phyloP scores from a whole-genome alignment of 2,113 vertebrate genomes.

The Urocitellus parryii region DNA sequence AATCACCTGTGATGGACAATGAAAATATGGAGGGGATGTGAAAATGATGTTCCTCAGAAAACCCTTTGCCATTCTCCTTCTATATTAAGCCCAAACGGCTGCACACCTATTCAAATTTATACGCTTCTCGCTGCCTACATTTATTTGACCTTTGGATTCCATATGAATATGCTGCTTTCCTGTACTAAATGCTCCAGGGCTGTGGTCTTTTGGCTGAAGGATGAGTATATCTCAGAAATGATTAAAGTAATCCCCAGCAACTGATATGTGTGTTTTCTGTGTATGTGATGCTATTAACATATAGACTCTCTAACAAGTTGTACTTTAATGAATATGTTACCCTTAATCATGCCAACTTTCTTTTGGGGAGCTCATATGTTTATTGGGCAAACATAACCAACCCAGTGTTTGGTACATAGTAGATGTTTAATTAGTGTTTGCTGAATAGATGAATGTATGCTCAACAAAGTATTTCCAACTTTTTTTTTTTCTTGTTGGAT shows the following conservation, averaged over 20 bases:
- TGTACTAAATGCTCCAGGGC: background rate
- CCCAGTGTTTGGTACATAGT: slow-evolving; percentile 32
- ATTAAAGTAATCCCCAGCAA: background rate
- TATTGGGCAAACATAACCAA: slow-evolving; percentile 62
- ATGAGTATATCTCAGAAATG: background rate
- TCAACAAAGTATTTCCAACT: slow-evolving; percentile 60
- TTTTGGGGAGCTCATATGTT: slow-evolving; percentile 49
- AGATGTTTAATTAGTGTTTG: slow-evolving; percentile 65
- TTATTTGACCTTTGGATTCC: slow-evolving; percentile 60
- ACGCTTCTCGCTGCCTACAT: background rate
- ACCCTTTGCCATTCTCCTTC: slow-evolving; percentile 27
- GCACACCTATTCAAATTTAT: slow-evolving; percentile 23
- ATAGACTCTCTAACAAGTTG: slow-evolving; percentile 35
- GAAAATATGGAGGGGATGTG: slow-evolving; percentile 27
- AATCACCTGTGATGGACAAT: slow-evolving; percentile 52
- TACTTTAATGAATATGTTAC: slow-evolving; percentile 23
- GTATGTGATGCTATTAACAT: slow-evolving; percentile 11
- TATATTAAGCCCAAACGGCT: background rate
- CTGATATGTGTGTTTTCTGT: background rate
- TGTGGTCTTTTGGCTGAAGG: background rate
- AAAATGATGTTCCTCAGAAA: slow-evolving; percentile 47
- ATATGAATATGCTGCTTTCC: slow-evolving; percentile 23
- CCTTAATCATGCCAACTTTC: slow-evolving; percentile 14
- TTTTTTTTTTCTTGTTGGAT: slow-evolving; percentile 57
- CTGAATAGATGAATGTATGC: slow-evolving; percentile 27